Evolutionary conservation across 2,797 vertebrate genomes (phyloP).

Genomic region (Neopelma chrysocephalum): DNA sequence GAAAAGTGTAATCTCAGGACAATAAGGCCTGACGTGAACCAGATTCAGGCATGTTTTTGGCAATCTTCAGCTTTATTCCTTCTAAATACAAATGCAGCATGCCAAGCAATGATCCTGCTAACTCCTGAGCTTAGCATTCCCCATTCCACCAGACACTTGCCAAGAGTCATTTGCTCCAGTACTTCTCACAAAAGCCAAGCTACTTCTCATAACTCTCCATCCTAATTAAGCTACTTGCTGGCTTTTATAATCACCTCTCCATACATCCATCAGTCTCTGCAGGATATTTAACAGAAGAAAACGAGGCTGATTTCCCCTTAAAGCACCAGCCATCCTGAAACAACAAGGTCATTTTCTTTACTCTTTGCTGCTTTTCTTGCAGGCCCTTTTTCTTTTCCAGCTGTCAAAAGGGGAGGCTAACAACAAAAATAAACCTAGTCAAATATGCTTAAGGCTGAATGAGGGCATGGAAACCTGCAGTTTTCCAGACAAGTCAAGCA

Average conservation of each 20-base stretch:
- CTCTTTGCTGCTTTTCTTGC: not conserved
- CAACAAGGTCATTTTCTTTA: not conserved
- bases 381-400: not conserved
- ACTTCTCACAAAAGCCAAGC: conserved; percentile 37
- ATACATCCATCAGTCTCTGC: conserved; percentile 40
- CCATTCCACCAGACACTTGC: conserved; percentile 14
- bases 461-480: not conserved
- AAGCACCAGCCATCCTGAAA: not conserved
- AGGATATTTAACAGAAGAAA: conserved; percentile 27
- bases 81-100: not conserved
- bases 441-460: not conserved
- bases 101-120: not conserved
- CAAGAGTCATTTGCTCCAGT: conserved; percentile 40
- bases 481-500: conserved; percentile 1
- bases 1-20: not conserved
- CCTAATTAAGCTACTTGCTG: conserved; percentile 59
- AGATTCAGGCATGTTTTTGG: not conserved
- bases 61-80: not conserved
- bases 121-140: conserved; percentile 4
- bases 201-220: conserved; percentile 45
- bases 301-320: not conserved
- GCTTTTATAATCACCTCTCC: conserved; percentile 56
- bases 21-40: not conserved
- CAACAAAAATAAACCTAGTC: not conserved
- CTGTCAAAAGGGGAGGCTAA: not conserved